These are phyloP conservation scores for Epirrita christyi DNA, from an alignment of 2,888 invertebrate species.

Conservation along the genomic window DNA sequence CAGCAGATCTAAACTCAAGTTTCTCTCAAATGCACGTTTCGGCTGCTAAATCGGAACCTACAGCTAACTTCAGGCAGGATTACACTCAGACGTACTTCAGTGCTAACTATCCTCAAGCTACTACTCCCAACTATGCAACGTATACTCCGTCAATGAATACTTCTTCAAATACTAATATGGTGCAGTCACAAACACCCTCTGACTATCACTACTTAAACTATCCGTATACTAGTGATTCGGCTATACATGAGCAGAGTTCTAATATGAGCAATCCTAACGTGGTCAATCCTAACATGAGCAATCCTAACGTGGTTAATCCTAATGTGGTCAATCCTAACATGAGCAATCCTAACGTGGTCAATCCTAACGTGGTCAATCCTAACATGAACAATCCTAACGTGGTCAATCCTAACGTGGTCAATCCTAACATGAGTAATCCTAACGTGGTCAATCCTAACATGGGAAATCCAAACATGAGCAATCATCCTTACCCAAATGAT, in stretches of 20 bases:
- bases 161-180: constrained; percentile 57
- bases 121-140: constrained; percentile 61
- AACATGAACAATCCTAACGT: constrained; percentile 5
- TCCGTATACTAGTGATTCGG: constrained; percentile 48
- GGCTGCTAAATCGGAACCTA: constrained; percentile 53
- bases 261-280: constrained; percentile 8
- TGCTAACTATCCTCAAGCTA: constrained; percentile 64
- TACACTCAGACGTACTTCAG: constrained; percentile 72
- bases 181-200: constrained; percentile 56
- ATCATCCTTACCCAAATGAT: background rate
- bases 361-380: constrained; percentile 8
- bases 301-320: background rate
- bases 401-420: background rate
- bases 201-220: constrained; percentile 62
- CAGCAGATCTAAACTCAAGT: constrained; percentile 59
- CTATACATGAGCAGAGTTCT: constrained; percentile 10
- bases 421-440: constrained; percentile 8
- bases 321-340: constrained; percentile 1
- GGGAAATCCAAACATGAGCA: background rate
- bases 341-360: constrained; percentile 4
- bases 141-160: constrained; percentile 62
- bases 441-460: background rate
- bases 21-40: constrained; percentile 73
- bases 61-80: constrained; percentile 49
- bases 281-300: constrained; percentile 1